A percentile compares a stretch with the other conserved stretches of the same genome.
Evolutionary conservation across 1,140 invertebrate species (phyloP).

Genomic region (Plodia interpunctella): DNA sequence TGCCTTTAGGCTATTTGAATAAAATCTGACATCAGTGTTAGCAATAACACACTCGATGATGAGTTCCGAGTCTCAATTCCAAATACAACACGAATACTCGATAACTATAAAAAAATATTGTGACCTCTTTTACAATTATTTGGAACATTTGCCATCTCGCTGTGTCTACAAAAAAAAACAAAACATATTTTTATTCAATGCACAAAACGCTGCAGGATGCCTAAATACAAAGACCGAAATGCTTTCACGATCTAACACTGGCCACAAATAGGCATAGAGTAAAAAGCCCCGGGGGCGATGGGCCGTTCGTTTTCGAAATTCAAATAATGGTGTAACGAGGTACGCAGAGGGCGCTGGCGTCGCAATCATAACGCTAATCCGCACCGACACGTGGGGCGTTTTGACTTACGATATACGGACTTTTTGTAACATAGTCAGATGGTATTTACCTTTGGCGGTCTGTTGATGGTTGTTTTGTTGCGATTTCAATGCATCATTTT

Average conservation of each 20-base stretch:
- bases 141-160: neutral
- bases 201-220: constrained; percentile 5
- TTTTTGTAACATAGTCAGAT: neutral
- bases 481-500: neutral
- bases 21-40: no score
- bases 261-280: constrained; percentile 27
- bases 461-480: neutral
- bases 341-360: constrained; percentile 26
- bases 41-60: no score
- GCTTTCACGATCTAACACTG: constrained; percentile 14
- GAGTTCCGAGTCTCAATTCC: no score
- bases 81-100: no score
- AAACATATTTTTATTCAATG: neutral
- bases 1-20: no score
- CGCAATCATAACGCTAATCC: constrained; percentile 29
- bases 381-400: constrained; percentile 13
- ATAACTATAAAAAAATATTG: no score
- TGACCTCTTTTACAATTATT: no score
- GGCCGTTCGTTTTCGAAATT: constrained; percentile 39
- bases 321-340: constrained; percentile 36
- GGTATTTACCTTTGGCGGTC: neutral
- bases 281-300: constrained; percentile 23
- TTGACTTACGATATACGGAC: constrained; percentile 5
- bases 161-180: neutral
- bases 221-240: constrained; percentile 4